phyloP scores from a whole-genome alignment of 2,113 vertebrate species.

The Microtus ochrogaster region DNA sequence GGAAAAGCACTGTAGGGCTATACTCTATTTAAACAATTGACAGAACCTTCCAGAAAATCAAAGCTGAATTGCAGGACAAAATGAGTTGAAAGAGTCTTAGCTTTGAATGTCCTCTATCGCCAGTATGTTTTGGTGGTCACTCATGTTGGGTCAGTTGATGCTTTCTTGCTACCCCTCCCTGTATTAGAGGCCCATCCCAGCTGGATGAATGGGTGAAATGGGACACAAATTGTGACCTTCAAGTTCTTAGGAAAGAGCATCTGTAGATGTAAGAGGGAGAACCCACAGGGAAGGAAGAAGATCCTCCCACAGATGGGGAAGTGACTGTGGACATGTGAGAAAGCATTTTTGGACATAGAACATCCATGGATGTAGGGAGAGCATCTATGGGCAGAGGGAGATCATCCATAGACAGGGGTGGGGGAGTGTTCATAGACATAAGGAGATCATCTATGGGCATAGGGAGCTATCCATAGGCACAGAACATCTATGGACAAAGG shows the following conservation, averaged over 20 bases:
- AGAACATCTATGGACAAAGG: not conserved
- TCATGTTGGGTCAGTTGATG: not conserved
- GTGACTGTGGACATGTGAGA: not conserved
- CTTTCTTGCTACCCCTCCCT: too few species aligned
- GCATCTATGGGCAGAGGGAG: not conserved
- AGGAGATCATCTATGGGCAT: not conserved
- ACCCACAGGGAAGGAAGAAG: not conserved
- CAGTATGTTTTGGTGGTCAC: not conserved
- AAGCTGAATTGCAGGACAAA: not conserved
- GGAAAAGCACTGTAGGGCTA: not conserved
- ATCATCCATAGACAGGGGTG: not conserved
- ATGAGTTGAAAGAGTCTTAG: not conserved
- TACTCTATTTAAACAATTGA: not conserved
- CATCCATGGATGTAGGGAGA: not conserved
- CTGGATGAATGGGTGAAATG: not conserved
- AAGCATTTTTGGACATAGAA: not conserved
- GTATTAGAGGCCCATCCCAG: not conserved
- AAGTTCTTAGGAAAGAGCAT: not conserved
- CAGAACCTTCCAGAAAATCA: not conserved
- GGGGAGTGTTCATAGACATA: not conserved
- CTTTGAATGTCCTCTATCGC: not conserved
- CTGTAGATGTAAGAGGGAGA: too few species aligned
- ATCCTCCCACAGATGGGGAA: too few species aligned
- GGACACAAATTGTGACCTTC: not conserved
- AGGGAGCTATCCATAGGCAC: not conserved